Evolutionary conservation across 2,113 vertebrate genomes (phyloP), one percentile per base, ranked within the genome.

Genomic region (Chitala chitala): DNA sequence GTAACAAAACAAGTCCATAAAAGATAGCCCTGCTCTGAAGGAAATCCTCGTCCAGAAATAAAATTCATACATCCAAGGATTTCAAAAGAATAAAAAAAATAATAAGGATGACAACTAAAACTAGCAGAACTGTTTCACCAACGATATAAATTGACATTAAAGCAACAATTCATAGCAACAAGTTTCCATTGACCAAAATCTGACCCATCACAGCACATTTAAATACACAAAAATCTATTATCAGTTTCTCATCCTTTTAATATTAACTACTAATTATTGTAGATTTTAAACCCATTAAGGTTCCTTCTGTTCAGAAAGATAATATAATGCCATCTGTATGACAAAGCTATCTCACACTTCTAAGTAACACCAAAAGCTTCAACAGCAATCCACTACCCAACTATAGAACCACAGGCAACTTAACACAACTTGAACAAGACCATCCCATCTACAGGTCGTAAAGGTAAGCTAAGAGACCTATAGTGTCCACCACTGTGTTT

Each of bases 201-300:
- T 90, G 91, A 93, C 95, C 94, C 94, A 94, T 94, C 95, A 95
- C 94, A 95, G 94, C 95, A 97, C 95, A 93, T 90, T 93, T 91
- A 95, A 89, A 90, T 88, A 94, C 97, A 99, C 97, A 98, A 98
- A 99, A 99, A 99, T 98, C 97, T 98, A 99, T 99, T 98, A 98
- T 89, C 84, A 88, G 94, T 98, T 99, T 99, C 97, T 99, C 97
- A 99, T 99, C 97, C 96, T 97, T 93, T 84, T 78, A 81, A 70
- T 80, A 82, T 84, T 15, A 17, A 36, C 42, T 86, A 71, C 79
- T 83, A 77, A 76, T 80, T 66, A 38, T 63, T 59, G 50, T 29
- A 74, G 5, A 44, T 51, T 15, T 10, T 48, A 63, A 33, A 58
- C 3, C 54, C 56, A 38, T 76, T 42, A 68, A 69, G 79, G 82